phyloP scores from a whole-genome alignment of 2,797 vertebrate species.

The Anableps anableps region DNA sequence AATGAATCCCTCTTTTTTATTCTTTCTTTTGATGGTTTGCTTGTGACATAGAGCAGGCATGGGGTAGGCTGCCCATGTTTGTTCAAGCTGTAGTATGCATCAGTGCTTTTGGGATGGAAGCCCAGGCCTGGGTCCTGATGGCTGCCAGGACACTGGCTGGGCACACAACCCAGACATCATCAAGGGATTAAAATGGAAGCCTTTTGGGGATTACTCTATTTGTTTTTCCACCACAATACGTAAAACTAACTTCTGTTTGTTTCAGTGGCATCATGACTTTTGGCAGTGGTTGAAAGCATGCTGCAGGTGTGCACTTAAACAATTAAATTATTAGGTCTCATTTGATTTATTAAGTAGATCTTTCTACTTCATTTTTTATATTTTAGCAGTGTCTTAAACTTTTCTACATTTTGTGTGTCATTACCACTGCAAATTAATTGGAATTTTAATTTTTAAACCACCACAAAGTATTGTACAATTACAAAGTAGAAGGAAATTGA shows the following conservation, averaged over 20 bases:
- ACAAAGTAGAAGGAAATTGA: not conserved
- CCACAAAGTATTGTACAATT: not conserved
- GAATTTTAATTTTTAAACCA: not conserved
- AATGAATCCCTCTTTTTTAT: slow-evolving; percentile 12
- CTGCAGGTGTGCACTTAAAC: slow-evolving; percentile 18
- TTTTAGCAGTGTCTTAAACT: not conserved
- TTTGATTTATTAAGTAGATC: not conserved
- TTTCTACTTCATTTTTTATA: not conserved
- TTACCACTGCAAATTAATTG: not conserved
- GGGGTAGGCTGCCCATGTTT: slow-evolving; percentile 62
- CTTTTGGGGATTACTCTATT: slow-evolving; percentile 63
- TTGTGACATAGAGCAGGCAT: slow-evolving; percentile 56
- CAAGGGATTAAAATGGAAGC: slow-evolving; percentile 72
- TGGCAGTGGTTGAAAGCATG: not conserved
- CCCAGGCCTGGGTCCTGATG: slow-evolving; percentile 60
- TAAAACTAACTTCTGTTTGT: slow-evolving; percentile 48
- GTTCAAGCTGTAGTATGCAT: slow-evolving; percentile 69
- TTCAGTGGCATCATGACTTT: slow-evolving; percentile 17
- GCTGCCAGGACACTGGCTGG: slow-evolving; percentile 70
- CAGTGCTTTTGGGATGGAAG: slow-evolving; percentile 65
- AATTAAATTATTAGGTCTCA: not conserved
- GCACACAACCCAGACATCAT: slow-evolving; percentile 69
- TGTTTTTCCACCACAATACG: slow-evolving; percentile 53
- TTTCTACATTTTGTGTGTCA: not conserved
- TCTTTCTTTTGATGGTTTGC: slow-evolving; percentile 20